Conservation (phyloP, 1,140 invertebrate genomes). For the Condylostylus longicornis region DNA sequence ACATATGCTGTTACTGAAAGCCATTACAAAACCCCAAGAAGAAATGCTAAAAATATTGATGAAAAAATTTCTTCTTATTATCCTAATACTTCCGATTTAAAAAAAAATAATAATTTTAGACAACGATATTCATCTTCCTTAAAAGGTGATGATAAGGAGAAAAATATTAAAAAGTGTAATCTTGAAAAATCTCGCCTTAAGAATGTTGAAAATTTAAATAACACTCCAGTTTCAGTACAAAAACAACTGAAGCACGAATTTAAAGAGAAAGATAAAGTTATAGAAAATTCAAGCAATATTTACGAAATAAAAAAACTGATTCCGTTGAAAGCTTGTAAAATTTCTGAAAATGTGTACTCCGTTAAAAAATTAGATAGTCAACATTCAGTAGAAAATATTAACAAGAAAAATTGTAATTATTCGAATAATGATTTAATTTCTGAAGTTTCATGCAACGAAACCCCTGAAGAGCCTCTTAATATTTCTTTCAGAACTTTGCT, state of each 20-base stretch:
- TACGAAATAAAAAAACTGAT: constrained; percentile 4
- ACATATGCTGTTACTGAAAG: constrained; percentile 15
- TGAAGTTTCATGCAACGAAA: too few species aligned
- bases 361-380: constrained; percentile 12
- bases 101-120: background rate
- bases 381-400: constrained; percentile 5
- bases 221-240: too few species aligned
- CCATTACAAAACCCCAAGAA: constrained; percentile 27
- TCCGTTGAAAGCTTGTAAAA: constrained; percentile 27
- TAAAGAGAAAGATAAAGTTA: background rate
- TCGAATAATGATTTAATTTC: constrained; percentile 2
- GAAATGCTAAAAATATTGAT: constrained; percentile 25
- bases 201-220: too few species aligned
- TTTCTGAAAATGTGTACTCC: constrained; percentile 28
- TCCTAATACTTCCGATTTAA: constrained; percentile 20
- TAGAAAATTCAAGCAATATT: background rate
- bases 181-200: background rate
- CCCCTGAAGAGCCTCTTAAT: too few species aligned
- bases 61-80: constrained; percentile 31
- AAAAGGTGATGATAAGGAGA: background rate
- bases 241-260: too few species aligned
- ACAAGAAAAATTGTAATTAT: constrained; percentile 13
- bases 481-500: too few species aligned
- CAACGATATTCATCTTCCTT: constrained; percentile 1
- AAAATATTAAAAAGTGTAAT: constrained; percentile 1